Conservation (phyloP, 1,140 invertebrate genomes). For the Spodoptera litura region DNA sequence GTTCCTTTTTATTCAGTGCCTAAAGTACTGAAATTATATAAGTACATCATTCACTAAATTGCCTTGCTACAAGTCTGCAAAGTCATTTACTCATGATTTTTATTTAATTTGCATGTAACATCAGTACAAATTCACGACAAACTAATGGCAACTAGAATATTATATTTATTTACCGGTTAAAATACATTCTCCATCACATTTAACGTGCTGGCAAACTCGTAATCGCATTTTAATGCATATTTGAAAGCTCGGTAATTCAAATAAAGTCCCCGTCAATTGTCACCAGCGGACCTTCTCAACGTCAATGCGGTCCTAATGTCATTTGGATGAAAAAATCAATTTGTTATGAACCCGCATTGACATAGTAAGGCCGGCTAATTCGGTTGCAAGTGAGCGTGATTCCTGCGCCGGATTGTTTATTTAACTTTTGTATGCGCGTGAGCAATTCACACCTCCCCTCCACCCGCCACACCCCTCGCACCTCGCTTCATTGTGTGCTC, state of each 20-base stretch:
- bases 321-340: slow-evolving; percentile 70
- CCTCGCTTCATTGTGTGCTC: slow-evolving; percentile 57
- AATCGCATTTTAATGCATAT: slow-evolving; percentile 50
- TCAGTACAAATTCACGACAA: neutral
- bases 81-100: neutral
- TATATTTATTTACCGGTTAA: slow-evolving; percentile 33
- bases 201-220: slow-evolving; percentile 38
- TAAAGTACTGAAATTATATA: neutral
- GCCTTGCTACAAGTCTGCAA: neutral
- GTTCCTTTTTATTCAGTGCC: too few species aligned
- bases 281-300: slow-evolving; percentile 33
- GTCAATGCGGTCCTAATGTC: slow-evolving; percentile 52
- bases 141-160: slow-evolving; percentile 16
- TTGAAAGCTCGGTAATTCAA: slow-evolving; percentile 47
- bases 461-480: slow-evolving; percentile 30
- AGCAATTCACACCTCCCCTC: slow-evolving; percentile 67
- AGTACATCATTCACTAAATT: neutral
- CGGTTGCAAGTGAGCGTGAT: slow-evolving; percentile 69
- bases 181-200: slow-evolving; percentile 28
- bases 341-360: slow-evolving; percentile 66
- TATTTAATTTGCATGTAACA: slow-evolving; percentile 35
- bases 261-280: slow-evolving; percentile 46
- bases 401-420: slow-evolving; percentile 63
- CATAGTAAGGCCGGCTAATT: slow-evolving; percentile 59
- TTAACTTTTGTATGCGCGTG: slow-evolving; percentile 56